Percentiles rank a stretch among this genome's conserved stretches.
phyloP scores from a whole-genome alignment of 2,113 vertebrate species.

The Syngnathus typhle region DNA sequence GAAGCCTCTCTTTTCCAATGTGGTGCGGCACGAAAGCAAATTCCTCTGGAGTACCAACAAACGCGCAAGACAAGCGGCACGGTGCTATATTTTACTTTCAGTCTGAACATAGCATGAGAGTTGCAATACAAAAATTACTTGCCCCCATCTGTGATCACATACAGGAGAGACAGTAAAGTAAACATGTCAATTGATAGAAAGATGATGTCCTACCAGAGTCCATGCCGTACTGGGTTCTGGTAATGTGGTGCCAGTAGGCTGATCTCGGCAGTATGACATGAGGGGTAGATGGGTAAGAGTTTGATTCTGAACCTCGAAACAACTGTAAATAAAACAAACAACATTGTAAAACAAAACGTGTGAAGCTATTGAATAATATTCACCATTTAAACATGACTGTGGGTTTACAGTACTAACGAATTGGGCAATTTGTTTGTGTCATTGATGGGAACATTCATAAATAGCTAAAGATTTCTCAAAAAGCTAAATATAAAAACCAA shows the following conservation, averaged over 20 bases:
- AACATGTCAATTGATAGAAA: background rate
- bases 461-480: background rate
- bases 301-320: conserved; percentile 80
- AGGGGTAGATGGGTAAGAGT: conserved; percentile 86
- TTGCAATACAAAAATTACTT: too few species aligned
- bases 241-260: conserved; percentile 96
- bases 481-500: background rate
- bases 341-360: background rate
- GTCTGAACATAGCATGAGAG: too few species aligned
- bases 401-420: background rate
- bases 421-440: background rate
- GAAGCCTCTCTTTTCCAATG: too few species aligned
- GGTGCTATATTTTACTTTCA: too few species aligned
- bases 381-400: background rate
- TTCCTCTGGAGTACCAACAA: too few species aligned
- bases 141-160: too few species aligned
- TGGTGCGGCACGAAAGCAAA: too few species aligned
- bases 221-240: conserved; percentile 76
- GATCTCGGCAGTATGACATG: conserved; percentile 91
- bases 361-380: background rate
- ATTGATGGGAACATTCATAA: background rate
- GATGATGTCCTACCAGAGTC: conserved; percentile 76
- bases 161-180: too few species aligned
- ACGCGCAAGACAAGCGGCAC: too few species aligned
- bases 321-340: conserved; percentile 60